Evolutionary conservation across 2,888 invertebrate species (phyloP).

Genomic region (Omphaloscelis lunosa): DNA sequence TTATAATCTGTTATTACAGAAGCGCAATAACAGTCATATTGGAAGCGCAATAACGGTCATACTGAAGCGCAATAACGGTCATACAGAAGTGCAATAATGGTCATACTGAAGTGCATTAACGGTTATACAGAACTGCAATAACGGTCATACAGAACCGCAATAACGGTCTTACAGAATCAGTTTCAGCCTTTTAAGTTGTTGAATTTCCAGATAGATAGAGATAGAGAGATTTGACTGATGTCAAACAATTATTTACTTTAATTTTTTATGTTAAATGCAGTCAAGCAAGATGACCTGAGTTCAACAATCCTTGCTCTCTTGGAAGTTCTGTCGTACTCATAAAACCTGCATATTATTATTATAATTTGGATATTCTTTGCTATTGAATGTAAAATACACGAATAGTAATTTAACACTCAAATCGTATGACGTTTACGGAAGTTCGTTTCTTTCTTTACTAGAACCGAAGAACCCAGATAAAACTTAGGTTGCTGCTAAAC

Average conservation of each 20-base stretch:
- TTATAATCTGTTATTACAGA: too few species aligned
- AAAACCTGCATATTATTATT: slow-evolving; percentile 41
- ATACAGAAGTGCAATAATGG: neutral
- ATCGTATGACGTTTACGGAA: slow-evolving; percentile 21
- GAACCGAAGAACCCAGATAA: slow-evolving; percentile 1
- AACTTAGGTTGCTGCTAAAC: slow-evolving; percentile 5
- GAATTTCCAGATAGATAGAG: too few species aligned
- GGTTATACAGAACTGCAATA: neutral
- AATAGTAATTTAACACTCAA: slow-evolving; percentile 25
- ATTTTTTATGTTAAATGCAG: neutral
- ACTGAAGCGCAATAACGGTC: neutral
- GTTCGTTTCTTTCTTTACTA: slow-evolving; percentile 20
- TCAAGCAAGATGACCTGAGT: slow-evolving; percentile 28
- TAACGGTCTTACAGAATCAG: neutral
- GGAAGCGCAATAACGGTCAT: neutral
- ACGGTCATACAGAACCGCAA: neutral
- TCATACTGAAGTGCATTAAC: neutral
- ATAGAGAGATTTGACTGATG: too few species aligned
- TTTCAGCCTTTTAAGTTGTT: slow-evolving; percentile 1
- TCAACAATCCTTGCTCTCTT: slow-evolving; percentile 30
- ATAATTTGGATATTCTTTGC: slow-evolving; percentile 39
- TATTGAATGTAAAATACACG: slow-evolving; percentile 40
- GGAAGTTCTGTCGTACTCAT: slow-evolving; percentile 1
- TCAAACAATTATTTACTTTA: neutral
- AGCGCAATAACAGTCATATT: neutral